Base-by-base conservation (phyloP, 2,888 invertebrate species). In the Seladonia tumulorum region DNA sequence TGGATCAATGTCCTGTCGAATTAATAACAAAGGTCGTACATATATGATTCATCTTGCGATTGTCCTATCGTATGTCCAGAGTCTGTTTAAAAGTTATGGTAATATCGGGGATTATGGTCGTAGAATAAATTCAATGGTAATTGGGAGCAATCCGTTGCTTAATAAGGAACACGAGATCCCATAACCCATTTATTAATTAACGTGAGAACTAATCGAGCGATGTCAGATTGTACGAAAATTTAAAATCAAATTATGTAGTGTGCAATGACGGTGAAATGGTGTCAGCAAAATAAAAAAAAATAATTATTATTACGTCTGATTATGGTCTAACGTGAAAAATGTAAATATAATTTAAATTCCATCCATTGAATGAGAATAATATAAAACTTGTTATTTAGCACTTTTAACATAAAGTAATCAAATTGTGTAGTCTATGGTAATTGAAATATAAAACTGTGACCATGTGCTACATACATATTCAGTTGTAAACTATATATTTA, bases 21-120 rank as follows among this genome's bases (percentile, higher is more conserved):
- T 71, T 60, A 70, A 77, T 81, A 81, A 78, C 76, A 74, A 75
- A 84, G 74, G 78, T 89, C 81, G 82, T 45, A 72, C 39, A 70
- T 70, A 49, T 42, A 57, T 90, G 90, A 90, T 86, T 90, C 89
- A 90, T 90, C 81, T 49, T 63, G 16, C 53, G 79, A 85, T 87
- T 87, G 76, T 77, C 82, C 29, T 84, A 80, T 83, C 87, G 83
- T 45, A 63, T 71, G 70, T 57, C 25, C 47, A 76, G 42, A 63
- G 79, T 73, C 35, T 45, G 70, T 78, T 89, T 79, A 78, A 45
- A 79, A 66, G 49, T 78, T 76, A 71, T 68, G 39, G 5, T 49
- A n/a, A 49, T 79, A 76, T 73, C 75, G 77, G 25, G n/a, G 42
- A 60, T 63, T 76, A 29, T 76, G 47, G 12, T 74, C 42, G 45